These are phyloP conservation scores for Cyprinodon diabolis DNA, from an alignment of 2,797 vertebrate genomes.

Conservation along the genomic window DNA sequence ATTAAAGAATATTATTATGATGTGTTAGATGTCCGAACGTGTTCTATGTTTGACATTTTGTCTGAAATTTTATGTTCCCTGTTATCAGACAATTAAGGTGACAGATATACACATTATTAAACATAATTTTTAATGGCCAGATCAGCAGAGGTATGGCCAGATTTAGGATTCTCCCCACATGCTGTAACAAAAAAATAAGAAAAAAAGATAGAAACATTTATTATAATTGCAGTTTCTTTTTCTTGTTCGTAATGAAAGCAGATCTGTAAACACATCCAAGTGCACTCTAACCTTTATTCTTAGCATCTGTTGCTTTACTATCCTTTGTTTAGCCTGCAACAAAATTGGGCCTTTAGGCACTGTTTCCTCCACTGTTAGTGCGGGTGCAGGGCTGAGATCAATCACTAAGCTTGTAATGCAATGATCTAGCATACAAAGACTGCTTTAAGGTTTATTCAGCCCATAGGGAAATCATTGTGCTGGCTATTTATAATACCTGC, in stretches of 20 bases:
- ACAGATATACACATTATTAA: constrained; percentile 21
- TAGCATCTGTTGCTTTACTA: constrained; percentile 21
- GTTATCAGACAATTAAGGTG: constrained; percentile 25
- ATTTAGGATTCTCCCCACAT: constrained; percentile 13
- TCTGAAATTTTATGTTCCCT: constrained; percentile 15
- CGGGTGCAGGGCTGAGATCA: constrained; percentile 68
- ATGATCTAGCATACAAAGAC: constrained; percentile 69
- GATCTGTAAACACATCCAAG: background rate
- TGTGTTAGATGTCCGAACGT: constrained; percentile 5
- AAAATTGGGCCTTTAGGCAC: constrained; percentile 55
- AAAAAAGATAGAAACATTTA: background rate
- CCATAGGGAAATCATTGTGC: constrained; percentile 70
- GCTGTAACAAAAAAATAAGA: background rate
- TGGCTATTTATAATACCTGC: constrained; percentile 60
- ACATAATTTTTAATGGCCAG: constrained; percentile 29
- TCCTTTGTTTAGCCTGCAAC: constrained; percentile 47
- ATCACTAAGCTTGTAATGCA: constrained; percentile 67
- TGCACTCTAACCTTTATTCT: constrained; percentile 11
- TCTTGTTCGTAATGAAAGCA: constrained; percentile 3
- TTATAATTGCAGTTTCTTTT: constrained; percentile 18
- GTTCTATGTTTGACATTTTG: constrained; percentile 13
- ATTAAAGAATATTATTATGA: background rate
- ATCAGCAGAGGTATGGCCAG: constrained; percentile 21
- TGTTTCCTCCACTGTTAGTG: constrained; percentile 67
- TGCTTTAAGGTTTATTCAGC: constrained; percentile 60